These are phyloP conservation scores for Muscidifurax raptorellus DNA, from an alignment of 1,140 invertebrate genomes.

Conservation along the genomic window DNA sequence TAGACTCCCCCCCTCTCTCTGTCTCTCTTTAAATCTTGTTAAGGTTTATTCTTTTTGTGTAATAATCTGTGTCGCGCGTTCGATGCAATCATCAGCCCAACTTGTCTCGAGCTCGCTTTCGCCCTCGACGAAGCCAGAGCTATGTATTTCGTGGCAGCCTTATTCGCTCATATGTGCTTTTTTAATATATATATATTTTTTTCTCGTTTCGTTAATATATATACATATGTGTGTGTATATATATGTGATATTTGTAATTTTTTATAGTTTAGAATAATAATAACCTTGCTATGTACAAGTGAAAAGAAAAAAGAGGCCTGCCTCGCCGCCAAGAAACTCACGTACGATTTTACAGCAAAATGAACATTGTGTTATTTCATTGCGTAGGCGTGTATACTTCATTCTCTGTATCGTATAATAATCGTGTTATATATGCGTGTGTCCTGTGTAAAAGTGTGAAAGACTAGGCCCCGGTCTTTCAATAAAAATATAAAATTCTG, in stretches of 20 bases:
- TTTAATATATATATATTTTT: slow-evolving; percentile 41
- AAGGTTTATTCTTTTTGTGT: slow-evolving; percentile 14
- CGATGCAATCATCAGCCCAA: slow-evolving; percentile 33
- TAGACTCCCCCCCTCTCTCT: slow-evolving; percentile 50
- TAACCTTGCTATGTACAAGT: slow-evolving; percentile 52
- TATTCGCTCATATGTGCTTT: slow-evolving; percentile 36
- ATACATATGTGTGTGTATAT: slow-evolving; percentile 13
- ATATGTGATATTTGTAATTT: slow-evolving; percentile 29
- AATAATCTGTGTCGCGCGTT: slow-evolving; percentile 45
- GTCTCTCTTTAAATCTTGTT: slow-evolving; percentile 32
- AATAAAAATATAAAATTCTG: slow-evolving; percentile 56
- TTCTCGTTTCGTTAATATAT: slow-evolving; percentile 25
- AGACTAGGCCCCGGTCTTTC: slow-evolving; percentile 52
- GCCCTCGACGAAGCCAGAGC: slow-evolving; percentile 26
- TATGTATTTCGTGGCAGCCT: slow-evolving; percentile 37
- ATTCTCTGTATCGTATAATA: background rate
- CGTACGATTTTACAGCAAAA: slow-evolving; percentile 3
- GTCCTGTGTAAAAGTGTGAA: slow-evolving; percentile 34
- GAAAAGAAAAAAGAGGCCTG: slow-evolving; percentile 48
- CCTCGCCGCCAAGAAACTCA: slow-evolving; percentile 31
- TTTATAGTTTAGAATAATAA: slow-evolving; percentile 46
- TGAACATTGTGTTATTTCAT: background rate
- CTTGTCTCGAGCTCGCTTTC: slow-evolving; percentile 16
- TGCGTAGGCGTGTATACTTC: background rate
- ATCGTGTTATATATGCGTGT: background rate